A percentile compares a stretch with the other conserved stretches of the same genome.
Evolutionary conservation across 2,888 invertebrate species (phyloP).

Genomic region (Drosophila subquinaria): DNA sequence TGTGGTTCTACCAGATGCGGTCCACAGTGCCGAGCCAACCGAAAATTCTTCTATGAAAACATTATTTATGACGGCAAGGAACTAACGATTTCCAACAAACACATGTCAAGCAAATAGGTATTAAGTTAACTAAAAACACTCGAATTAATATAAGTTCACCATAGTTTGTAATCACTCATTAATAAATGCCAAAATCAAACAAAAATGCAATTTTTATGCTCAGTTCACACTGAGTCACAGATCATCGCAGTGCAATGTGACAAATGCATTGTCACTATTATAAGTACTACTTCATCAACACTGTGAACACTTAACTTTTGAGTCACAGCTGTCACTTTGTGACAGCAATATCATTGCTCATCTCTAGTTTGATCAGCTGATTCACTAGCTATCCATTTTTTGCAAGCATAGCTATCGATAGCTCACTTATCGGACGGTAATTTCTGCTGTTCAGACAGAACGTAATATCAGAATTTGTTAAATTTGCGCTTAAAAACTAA

Average conservation of each 20-base stretch:
- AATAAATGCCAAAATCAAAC: not conserved
- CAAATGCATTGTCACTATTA: too few relatives aligned
- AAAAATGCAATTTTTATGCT: too few relatives aligned
- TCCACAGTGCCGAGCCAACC: conserved; percentile 91
- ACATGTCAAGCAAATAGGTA: too few relatives aligned
- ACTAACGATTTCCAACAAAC: conserved; percentile 78
- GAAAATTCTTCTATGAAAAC: conserved; percentile 92
- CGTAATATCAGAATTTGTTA: not conserved
- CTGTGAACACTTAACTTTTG: too few relatives aligned
- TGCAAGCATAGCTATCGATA: not conserved
- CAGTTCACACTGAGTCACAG: too few relatives aligned
- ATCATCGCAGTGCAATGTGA: too few relatives aligned
- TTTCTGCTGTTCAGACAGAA: not conserved
- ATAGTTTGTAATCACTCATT: not conserved
- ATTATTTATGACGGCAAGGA: conserved; percentile 93
- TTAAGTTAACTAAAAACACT: not conserved
- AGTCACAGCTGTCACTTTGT: too few relatives aligned
- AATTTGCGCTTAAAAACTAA: not conserved
- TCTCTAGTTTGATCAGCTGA: not conserved
- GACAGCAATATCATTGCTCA: not conserved
- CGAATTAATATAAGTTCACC: not conserved
- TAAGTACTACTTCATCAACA: too few relatives aligned
- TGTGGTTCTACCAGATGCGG: conserved; percentile 92
- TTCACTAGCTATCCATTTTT: not conserved
- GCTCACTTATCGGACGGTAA: not conserved